Evolutionary conservation across 2,888 invertebrate genomes (phyloP), one percentile per base, ranked within the genome.

Genomic region (Cabera pusaria): DNA sequence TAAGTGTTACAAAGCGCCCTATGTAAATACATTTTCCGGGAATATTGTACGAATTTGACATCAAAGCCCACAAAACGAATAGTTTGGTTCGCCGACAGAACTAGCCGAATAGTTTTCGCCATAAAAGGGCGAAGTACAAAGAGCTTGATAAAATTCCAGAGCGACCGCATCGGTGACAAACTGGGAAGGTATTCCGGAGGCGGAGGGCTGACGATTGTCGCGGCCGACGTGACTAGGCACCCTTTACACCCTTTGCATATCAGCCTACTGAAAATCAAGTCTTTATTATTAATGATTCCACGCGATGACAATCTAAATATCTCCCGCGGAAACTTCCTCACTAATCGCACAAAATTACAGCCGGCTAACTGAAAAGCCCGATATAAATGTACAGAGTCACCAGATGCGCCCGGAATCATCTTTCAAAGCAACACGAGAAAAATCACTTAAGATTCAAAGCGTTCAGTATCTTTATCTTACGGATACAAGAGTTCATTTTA

Each of bases 401-500:
- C 84, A 86, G 86, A 86, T 84, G 86, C 77, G 75, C 79, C 81
- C 46, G 61, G 64, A 65, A 71, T 79, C 81, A 86, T 86, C 74
- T 62, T 77, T 84, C 82, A 85, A 81, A 80, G 75, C 67, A 67
- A 67, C 66, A 74, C 67, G 69, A 73, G 85, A 86, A 87, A 87
- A 86, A 86, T 86, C 82, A 82, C 81, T 81, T 83, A 74, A 83
- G 79, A 86, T 81, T 80, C 77, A 70, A 64, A 77, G 80, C 86
- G 83, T 84, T 85, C 83, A 84, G 84, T 72, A 84, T 84, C 85
- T 85, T 86, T 86, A 87, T 87, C 88, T 88, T 67, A 62, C 70
- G 72, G 81, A 85, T 84, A 82, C 87, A 85, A 87, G 86, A 87
- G 88, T 88, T 88, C 88, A 88, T 88, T 88, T 88, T 86, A 86